Percentiles rank a stretch among this genome's conserved stretches.
Evolutionary conservation across 2,888 invertebrate genomes (phyloP).

Genomic region (Phoenoteleia sp.): DNA sequence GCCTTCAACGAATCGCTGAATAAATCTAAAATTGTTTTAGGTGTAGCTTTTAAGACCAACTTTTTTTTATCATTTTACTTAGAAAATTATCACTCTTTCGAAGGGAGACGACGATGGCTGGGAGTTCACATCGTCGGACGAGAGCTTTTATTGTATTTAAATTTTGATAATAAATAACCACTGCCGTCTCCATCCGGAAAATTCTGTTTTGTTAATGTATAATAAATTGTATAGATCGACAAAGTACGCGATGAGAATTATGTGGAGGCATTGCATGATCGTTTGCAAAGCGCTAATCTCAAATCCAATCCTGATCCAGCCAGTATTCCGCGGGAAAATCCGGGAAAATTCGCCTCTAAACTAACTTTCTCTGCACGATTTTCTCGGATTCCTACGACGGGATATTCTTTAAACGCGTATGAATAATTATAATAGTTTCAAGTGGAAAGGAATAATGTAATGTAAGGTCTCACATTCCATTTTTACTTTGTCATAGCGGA

Average conservation of each 20-base stretch:
- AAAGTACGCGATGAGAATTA: neutral
- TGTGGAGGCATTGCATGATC: neutral
- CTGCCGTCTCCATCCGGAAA: neutral
- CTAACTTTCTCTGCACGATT: neutral
- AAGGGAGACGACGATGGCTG: neutral
- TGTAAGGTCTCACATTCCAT: slow-evolving; percentile 67
- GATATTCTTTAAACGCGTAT: slow-evolving; percentile 75
- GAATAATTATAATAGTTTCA: slow-evolving; percentile 73
- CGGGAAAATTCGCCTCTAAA: neutral
- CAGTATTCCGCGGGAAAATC: slow-evolving; percentile 49
- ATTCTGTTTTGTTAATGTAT: neutral
- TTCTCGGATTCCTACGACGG: slow-evolving; percentile 17
- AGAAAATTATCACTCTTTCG: neutral
- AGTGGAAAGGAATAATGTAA: slow-evolving; percentile 63
- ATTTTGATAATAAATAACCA: neutral
- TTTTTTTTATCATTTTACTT: slow-evolving; percentile 1
- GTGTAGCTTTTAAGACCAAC: slow-evolving; percentile 13
- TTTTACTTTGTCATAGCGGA: too few species aligned
- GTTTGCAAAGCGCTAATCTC: slow-evolving; percentile 22
- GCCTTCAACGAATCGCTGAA: slow-evolving; percentile 33
- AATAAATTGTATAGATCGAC: neutral
- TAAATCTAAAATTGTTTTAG: slow-evolving; percentile 14
- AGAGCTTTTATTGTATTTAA: neutral
- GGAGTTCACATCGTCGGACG: neutral
- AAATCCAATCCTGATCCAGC: slow-evolving; percentile 51